These are phyloP conservation scores for Apostichopus japonicus DNA, from an alignment of 35 echinoderm and acorn worm species.

Conservation along the genomic window DNA sequence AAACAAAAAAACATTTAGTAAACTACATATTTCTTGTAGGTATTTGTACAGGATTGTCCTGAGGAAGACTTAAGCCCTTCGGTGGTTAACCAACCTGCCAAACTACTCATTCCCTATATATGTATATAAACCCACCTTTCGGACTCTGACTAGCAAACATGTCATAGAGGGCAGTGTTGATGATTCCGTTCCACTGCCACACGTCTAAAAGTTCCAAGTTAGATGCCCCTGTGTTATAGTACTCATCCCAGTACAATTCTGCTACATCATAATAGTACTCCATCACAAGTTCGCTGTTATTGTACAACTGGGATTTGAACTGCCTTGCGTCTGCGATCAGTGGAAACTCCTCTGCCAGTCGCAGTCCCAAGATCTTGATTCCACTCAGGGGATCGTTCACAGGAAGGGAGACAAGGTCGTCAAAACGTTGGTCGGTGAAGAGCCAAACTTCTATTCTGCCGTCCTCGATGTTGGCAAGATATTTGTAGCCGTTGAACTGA, in stretches of 20 bases:
- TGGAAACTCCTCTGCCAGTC: conserved; percentile 33
- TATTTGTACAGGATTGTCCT: no score
- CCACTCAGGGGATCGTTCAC: background rate
- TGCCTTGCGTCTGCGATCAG: background rate
- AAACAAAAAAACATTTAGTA: no score
- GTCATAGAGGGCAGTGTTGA: conserved; percentile 31
- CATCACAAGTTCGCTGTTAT: background rate
- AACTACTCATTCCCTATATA: no score
- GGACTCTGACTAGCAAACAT: background rate
- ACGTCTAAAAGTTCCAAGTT: background rate
- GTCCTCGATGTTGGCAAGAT: conserved; percentile 23
- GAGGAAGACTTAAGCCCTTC: no score
- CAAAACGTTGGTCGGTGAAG: conserved; percentile 30
- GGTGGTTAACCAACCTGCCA: no score
- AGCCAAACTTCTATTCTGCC: conserved; percentile 44
- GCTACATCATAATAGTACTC: conserved; percentile 12
- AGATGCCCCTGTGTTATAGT: no score
- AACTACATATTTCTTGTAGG: background rate
- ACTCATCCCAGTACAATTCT: background rate
- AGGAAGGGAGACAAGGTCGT: conserved; percentile 7
- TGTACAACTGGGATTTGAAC: background rate
- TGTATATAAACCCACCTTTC: conserved; percentile 2
- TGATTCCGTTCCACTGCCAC: conserved; percentile 19
- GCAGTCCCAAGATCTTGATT: background rate
- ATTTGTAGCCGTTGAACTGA: conserved; percentile 21